These are phyloP conservation scores for Pseudeuparius sepicola DNA, from an alignment of 2,888 invertebrate species.

Conservation along the genomic window DNA sequence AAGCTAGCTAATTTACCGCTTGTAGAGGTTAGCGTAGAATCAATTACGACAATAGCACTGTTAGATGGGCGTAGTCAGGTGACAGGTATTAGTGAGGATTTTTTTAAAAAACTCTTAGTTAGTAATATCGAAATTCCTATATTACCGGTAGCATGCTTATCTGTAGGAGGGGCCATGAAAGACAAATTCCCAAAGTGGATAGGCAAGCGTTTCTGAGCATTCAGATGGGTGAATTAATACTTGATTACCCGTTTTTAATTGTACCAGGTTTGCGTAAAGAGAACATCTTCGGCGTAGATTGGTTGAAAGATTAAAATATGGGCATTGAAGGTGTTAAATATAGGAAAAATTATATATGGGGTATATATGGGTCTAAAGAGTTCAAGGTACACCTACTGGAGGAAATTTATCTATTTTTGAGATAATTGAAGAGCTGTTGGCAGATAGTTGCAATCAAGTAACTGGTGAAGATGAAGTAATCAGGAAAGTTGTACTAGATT, in stretches of 20 bases:
- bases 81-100: slow-evolving; percentile 14
- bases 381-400: too few relatives aligned
- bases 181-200: slow-evolving; percentile 7
- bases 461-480: too few relatives aligned
- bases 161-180: slow-evolving; percentile 10
- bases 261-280: slow-evolving; percentile 12
- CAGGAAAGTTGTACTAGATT: too few relatives aligned
- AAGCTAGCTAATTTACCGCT: too few relatives aligned
- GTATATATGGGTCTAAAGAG: too few relatives aligned
- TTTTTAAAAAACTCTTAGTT: slow-evolving; percentile 10
- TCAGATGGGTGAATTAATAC: too few relatives aligned
- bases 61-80: slow-evolving; percentile 15
- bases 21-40: slow-evolving; percentile 7
- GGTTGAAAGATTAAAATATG: slow-evolving; percentile 12
- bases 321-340: slow-evolving; percentile 10
- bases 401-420: too few relatives aligned
- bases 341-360: too few relatives aligned
- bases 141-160: slow-evolving; percentile 10
- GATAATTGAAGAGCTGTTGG: too few relatives aligned
- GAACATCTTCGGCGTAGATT: slow-evolving; percentile 13
- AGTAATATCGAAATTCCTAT: slow-evolving; percentile 7
- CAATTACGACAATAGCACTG: slow-evolving; percentile 8
- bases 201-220: too few relatives aligned
- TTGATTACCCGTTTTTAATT: slow-evolving; percentile 11
- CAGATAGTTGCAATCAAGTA: too few relatives aligned